These are phyloP conservation scores for Anarsia innoxiella DNA, from an alignment of 2,888 invertebrate species.

Conservation along the genomic window DNA sequence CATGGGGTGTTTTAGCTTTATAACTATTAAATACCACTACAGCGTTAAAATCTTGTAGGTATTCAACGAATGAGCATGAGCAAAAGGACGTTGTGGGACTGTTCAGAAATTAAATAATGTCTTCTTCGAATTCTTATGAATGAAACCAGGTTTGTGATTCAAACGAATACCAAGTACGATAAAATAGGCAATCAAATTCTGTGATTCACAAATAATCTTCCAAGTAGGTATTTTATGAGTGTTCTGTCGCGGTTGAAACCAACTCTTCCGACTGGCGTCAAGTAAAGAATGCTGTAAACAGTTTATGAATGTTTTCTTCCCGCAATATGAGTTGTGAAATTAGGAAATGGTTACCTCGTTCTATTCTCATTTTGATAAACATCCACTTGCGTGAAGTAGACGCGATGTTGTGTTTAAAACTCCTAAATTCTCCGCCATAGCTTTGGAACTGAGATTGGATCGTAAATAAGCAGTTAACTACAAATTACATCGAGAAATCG, in stretches of 20 bases:
- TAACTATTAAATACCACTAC: constrained; percentile 7
- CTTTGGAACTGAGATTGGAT: constrained; percentile 29
- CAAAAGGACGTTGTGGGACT: too few relatives aligned
- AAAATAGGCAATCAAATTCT: too few relatives aligned
- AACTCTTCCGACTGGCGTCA: constrained; percentile 4
- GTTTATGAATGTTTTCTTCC: neutral
- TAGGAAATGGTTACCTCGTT: constrained; percentile 5
- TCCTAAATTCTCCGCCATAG: constrained; percentile 29
- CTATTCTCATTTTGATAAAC: constrained; percentile 8
- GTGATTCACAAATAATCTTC: too few relatives aligned
- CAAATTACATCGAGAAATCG: constrained; percentile 27
- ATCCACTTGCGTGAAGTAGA: constrained; percentile 3
- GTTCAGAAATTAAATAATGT: too few relatives aligned
- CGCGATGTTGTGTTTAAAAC: constrained; percentile 14
- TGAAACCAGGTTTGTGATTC: too few relatives aligned
- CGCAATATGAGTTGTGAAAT: constrained; percentile 6
- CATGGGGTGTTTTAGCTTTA: constrained; percentile 2
- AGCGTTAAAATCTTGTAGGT: too few relatives aligned
- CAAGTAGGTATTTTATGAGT: neutral
- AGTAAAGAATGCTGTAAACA: neutral
- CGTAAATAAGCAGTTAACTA: constrained; percentile 30
- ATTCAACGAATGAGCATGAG: too few relatives aligned
- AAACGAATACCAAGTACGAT: too few relatives aligned
- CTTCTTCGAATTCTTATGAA: too few relatives aligned
- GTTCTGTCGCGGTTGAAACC: too few relatives aligned